phyloP scores from a whole-genome alignment of 1,140 invertebrate genomes.

The Papilio aristodemus region DNA sequence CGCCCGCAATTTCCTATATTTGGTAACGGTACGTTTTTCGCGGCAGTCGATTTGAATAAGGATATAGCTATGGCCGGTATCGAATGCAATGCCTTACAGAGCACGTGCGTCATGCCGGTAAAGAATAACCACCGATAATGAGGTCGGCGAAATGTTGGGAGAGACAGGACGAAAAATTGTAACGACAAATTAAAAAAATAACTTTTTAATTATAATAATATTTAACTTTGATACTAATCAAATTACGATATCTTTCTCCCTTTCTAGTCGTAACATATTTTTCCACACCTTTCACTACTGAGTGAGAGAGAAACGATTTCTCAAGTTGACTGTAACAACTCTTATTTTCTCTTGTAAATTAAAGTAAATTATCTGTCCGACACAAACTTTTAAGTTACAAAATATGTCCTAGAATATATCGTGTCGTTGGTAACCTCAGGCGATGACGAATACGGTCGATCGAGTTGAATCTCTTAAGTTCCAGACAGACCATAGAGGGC shows the following conservation, averaged over 20 bases:
- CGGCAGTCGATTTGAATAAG: constrained; percentile 61
- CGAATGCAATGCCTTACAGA: constrained; percentile 61
- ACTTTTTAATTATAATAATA: no score
- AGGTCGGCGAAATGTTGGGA: not conserved
- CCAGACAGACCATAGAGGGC: constrained; percentile 43
- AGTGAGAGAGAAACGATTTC: no score
- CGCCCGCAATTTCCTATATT: constrained; percentile 45
- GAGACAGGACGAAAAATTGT: not conserved
- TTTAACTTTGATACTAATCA: no score
- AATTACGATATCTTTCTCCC: no score
- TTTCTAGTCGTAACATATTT: no score
- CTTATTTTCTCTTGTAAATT: no score
- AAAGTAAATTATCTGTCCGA: not conserved
- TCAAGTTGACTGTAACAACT: no score
- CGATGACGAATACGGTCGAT: constrained; percentile 55
- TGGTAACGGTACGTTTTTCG: constrained; percentile 55
- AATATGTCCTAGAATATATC: not conserved
- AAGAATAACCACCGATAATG: constrained; percentile 41
- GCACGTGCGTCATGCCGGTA: constrained; percentile 55
- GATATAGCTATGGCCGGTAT: constrained; percentile 60
- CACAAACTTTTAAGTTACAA: not conserved
- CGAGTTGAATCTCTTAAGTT: constrained; percentile 40
- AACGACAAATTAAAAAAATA: not conserved
- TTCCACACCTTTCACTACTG: no score
- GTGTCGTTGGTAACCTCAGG: constrained; percentile 32